Base-by-base conservation (phyloP, 1,140 invertebrate genomes). In the Heliconius nattereri region DNA sequence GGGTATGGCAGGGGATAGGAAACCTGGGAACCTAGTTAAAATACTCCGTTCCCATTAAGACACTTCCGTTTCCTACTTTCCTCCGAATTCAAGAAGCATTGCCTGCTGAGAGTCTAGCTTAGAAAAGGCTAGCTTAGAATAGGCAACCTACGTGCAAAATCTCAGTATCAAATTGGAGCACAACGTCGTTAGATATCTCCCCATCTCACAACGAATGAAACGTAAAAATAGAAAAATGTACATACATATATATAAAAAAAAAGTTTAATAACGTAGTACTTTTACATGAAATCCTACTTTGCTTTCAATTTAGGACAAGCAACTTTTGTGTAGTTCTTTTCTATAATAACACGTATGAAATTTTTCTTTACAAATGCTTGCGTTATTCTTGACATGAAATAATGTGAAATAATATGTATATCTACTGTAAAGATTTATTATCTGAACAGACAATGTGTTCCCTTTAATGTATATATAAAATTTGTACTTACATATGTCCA, bases 321-420 rank as follows among this genome's bases (percentile, higher is more conserved):
- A 66, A 66, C 60, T 29, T 66, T 66, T 66, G 60, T 66, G 60
- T 66, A 66, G 60, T 66, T 66, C 60, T 66, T 66, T 66, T 66
- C 60, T 66, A 66, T 66, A 66, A 66, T 66, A 66, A 66, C 60
- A 66, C 60, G 60, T 66, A 66, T 29, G 60, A 66, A 66, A 66
- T 66, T 66, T 66, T 66, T 66, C 60, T 66, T 66, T 66, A 29
- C 60, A 26, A 66, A 66, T 66, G 60, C 60, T 66, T 26, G 26
- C 11, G 60, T 66, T 66, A 66, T 66, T 66, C 60, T 66, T 66
- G 60, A 66, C 60, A 66, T 66, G 60, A 29, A 66, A 66, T 60
- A 60, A 60, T 60, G n/a, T 60, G 57, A n/a, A 23, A 60, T 57
- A 57, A 57, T 23, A 57, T 23, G 23, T 26, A 66, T 66, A 66